Base-by-base conservation (phyloP, 2,113 vertebrate species). In the Nothobranchius kuhntae region DNA sequence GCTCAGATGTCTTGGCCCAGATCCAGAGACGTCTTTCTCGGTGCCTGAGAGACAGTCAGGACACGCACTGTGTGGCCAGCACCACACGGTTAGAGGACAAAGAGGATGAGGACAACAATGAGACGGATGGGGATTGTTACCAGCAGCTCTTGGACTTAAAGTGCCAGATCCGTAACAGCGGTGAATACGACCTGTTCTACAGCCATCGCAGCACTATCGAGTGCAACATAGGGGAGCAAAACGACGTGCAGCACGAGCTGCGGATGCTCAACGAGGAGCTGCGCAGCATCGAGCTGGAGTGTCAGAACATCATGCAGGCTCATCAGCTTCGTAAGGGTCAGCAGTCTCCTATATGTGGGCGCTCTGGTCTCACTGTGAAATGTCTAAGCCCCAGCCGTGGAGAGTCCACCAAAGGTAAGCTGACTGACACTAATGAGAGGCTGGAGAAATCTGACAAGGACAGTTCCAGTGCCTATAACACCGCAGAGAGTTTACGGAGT, bases 401-500 rank as follows among this genome's bases (percentile, higher is more conserved):
- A n/a, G 93, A 92, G 73, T 92, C 38, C 66, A 65, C 91, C 62
- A 71, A 91, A 74, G 89, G 91, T 3, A 96, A 96, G 80, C 85
- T 96, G 47, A 89, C 91, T 6, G 95, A 97, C 65, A 95, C 95
- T 55, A 90, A 93, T 1, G 96, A 95, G 68, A 94, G 95, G 46
- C 94, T 95, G 5, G 97, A 97, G 77, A 96, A 95, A 86, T 99
- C 96, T 0, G 97, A 99, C 90, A 99, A 98, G 80, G 97, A 99
- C 89, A 98, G 95, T 73, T 98, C 97, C 26, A 99, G 97, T 5
- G 96, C 96, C 24, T 98, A 99, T 75, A 99, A 98, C 86, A 99
- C 96, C 0, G 96, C 97, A 0, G 97, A 99, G 83, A 99, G 96
- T 82, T 97, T 96, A 48, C 92, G 97, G 68, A 98, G 96, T 78